Evolutionary conservation across 2,888 invertebrate species (phyloP), one percentile per base, ranked within the genome.

Genomic region (Pollenia labialis): DNA sequence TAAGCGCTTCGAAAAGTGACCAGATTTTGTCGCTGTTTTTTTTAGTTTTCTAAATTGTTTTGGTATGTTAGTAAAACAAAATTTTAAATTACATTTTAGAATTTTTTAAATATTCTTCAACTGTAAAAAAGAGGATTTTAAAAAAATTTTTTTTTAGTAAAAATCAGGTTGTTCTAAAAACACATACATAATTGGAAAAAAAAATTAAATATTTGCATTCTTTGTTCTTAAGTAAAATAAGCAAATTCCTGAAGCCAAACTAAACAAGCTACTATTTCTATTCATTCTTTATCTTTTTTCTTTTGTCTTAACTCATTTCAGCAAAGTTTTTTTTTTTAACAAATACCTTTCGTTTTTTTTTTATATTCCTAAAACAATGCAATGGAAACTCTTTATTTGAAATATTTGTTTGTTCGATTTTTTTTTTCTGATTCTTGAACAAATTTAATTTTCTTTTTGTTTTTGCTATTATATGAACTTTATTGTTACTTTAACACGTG

Each of bases 401-500:
- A 42, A 52, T 16, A 11, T 54, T 16, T 54, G 23, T 52, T 8
- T 23, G 1, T 18, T 9, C 32, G 32, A 32, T 46, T 58, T 46
- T 72, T 40, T n/a, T 72, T 48, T 16, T 48, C 16, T 60, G 48
- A 8, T 48, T 46, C 46, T 44, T 44, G 60, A 81, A 72, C 52
- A 64, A 81, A 64, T 62, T 69, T 80, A 58, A 80, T 60, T 60
- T 60, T 60, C 60, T 71, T 18, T 50, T 60, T 60, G 23, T 23
- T 69, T 16, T 64, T 64, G 44, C 42, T 6, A 64, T 18, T 10
- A 18, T 4, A n/a, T 56, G 16, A 74, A 74, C 40, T 46, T 64
- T 54, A 66, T 77, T 64, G 54, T 44, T 77, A 4, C 23, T 66
- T 54, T n/a, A n/a, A 54, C 12, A 66, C 46, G 16, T 74, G 1